These are phyloP conservation scores for Drosophila merina DNA, from an alignment of 2,888 invertebrate genomes.

Conservation along the genomic window DNA sequence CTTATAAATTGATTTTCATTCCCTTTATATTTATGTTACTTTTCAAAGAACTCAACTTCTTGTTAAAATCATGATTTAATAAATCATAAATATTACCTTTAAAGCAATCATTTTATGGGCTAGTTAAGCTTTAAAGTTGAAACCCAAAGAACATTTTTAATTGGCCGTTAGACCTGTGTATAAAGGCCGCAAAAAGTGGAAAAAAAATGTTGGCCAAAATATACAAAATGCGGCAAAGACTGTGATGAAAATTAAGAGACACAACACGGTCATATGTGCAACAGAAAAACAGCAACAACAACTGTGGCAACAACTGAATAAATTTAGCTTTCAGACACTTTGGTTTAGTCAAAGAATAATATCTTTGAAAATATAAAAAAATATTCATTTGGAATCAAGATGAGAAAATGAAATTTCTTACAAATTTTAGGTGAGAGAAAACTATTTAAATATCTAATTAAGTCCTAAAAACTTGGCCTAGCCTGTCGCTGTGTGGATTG, in stretches of 20 bases:
- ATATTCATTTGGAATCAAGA: no score
- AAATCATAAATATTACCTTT: not conserved
- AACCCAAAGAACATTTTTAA: not conserved
- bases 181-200: not conserved
- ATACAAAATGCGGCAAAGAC: slow-evolving; percentile 2
- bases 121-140: not conserved
- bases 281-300: slow-evolving; percentile 1
- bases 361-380: not conserved
- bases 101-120: not conserved
- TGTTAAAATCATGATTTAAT: no score
- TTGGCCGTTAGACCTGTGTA: not conserved
- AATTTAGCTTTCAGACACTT: slow-evolving; percentile 13
- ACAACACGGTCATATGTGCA: slow-evolving; percentile 1
- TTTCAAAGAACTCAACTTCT: no score
- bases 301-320: slow-evolving; percentile 10
- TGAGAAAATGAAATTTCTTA: not conserved
- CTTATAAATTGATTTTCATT: no score
- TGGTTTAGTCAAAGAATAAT: not conserved
- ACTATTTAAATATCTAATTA: not conserved
- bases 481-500: slow-evolving; percentile 24
- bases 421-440: not conserved
- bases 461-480: slow-evolving; percentile 13
- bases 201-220: not conserved
- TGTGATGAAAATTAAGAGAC: slow-evolving; percentile 5
- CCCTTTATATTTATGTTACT: no score